These are phyloP conservation scores for Papilio helenus DNA, from an alignment of 1,140 invertebrate genomes.

Conservation along the genomic window DNA sequence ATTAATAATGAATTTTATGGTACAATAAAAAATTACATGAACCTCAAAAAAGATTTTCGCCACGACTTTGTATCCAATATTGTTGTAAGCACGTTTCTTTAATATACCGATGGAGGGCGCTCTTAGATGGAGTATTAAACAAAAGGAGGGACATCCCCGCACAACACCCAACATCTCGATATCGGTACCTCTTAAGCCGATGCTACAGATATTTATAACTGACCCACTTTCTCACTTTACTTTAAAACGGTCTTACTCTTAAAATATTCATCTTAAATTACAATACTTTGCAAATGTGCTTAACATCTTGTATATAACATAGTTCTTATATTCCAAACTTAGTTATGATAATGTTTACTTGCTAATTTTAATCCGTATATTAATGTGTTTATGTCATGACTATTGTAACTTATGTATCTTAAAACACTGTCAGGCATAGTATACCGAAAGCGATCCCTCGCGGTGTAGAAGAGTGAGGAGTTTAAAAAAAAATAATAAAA, in stretches of 20 bases:
- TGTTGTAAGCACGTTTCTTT: slow-evolving; percentile 40
- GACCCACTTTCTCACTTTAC: slow-evolving; percentile 38
- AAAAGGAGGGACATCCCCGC: slow-evolving; percentile 39
- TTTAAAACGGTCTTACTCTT: slow-evolving; percentile 14
- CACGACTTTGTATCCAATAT: background rate
- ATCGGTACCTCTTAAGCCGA: slow-evolving; percentile 18
- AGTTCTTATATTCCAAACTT: too few relatives aligned
- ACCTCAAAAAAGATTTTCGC: background rate
- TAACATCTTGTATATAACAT: too few relatives aligned
- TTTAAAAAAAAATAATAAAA: too few relatives aligned
- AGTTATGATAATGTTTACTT: too few relatives aligned
- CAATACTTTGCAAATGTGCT: background rate
- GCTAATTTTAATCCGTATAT: too few relatives aligned
- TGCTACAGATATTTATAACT: slow-evolving; percentile 42
- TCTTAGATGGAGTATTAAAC: slow-evolving; percentile 43
- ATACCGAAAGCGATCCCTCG: too few relatives aligned
- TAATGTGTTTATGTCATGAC: too few relatives aligned
- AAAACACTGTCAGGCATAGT: too few relatives aligned
- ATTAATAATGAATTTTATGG: too few relatives aligned
- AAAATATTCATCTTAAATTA: background rate
- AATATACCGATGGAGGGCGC: slow-evolving; percentile 39
- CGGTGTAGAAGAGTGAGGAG: too few relatives aligned
- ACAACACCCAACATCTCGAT: slow-evolving; percentile 15
- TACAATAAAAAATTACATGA: background rate
- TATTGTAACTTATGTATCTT: too few relatives aligned